Evolutionary conservation across 2,888 invertebrate species (phyloP).

Genomic region (Sinopyrophorus schimmeli): DNA sequence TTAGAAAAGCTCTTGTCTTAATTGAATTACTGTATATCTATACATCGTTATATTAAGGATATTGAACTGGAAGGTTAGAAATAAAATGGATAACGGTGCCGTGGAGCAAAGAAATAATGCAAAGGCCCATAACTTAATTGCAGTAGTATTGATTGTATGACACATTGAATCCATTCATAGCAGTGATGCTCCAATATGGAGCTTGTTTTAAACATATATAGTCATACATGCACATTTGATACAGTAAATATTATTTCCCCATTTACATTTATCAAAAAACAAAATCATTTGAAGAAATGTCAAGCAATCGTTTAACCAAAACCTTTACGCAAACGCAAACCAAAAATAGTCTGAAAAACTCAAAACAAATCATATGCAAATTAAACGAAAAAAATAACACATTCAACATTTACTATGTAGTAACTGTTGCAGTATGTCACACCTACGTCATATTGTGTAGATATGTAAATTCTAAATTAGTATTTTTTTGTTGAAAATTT

Average conservation of each 20-base stretch:
- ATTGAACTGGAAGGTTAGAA: too few relatives aligned
- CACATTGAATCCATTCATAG: constrained; percentile 21
- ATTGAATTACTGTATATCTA: too few relatives aligned
- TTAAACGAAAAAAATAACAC: constrained; percentile 9
- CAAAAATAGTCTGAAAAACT: constrained; percentile 15
- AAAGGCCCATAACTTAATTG: constrained; percentile 14
- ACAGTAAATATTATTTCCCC: too few relatives aligned
- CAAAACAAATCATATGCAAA: constrained; percentile 10
- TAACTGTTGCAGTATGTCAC: constrained; percentile 1
- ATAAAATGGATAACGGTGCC: constrained; percentile 12
- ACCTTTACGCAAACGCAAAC: constrained; percentile 13
- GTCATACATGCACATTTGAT: constrained; percentile 14
- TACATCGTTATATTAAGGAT: too few relatives aligned
- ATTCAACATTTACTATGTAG: constrained; percentile 20
- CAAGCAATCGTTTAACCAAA: constrained; percentile 16
- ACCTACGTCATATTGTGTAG: constrained; percentile 9
- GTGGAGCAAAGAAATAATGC: constrained; percentile 21
- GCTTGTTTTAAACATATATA: constrained; percentile 4
- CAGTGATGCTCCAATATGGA: constrained; percentile 16
- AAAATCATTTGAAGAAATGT: constrained; percentile 4
- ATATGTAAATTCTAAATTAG: background rate
- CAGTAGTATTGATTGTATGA: constrained; percentile 9
- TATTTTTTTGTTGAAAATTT: background rate
- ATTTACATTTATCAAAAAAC: background rate
- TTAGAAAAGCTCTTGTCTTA: too few relatives aligned